Percentiles rank a stretch among this genome's conserved stretches.
phyloP scores from a whole-genome alignment of 2,797 vertebrate species.

The Kryptopterus vitreolus region DNA sequence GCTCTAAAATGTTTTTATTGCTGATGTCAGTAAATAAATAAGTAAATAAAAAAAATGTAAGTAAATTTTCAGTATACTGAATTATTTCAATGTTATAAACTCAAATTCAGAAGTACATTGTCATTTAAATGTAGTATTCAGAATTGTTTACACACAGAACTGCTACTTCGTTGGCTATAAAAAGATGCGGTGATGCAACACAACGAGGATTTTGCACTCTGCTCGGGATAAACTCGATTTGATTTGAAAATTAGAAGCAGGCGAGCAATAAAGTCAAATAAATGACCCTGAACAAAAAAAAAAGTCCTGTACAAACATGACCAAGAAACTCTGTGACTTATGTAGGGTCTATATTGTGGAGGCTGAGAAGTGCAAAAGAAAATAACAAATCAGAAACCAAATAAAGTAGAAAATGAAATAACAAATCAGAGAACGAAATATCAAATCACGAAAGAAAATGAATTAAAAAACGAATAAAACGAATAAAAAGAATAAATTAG shows the following conservation, averaged over 20 bases:
- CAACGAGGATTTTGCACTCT: not conserved
- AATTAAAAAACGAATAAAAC: too few species aligned
- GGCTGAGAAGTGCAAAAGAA: too few species aligned
- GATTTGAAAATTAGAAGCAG: not conserved
- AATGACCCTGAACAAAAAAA: constrained; percentile 1
- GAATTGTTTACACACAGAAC: not conserved
- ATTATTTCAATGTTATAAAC: too few species aligned
- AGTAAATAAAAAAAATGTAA: too few species aligned
- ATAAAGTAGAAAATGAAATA: too few species aligned
- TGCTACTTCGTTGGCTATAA: not conserved
- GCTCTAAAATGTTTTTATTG: not conserved
- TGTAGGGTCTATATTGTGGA: too few species aligned
- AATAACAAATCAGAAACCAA: too few species aligned
- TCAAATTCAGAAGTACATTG: not conserved
- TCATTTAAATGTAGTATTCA: not conserved
- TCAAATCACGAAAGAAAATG: too few species aligned
- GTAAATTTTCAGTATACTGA: too few species aligned
- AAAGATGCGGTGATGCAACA: not conserved
- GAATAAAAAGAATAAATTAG: too few species aligned
- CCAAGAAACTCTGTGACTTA: not conserved
- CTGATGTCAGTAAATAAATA: too few species aligned
- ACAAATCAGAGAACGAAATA: too few species aligned
- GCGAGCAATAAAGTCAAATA: not conserved
- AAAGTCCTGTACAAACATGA: not conserved
- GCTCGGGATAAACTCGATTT: not conserved